Percentiles rank a stretch among this genome's conserved stretches.
These are phyloP conservation scores for Nemapogon koenigi DNA, from an alignment of 2,888 invertebrate species.

Conservation along the genomic window DNA sequence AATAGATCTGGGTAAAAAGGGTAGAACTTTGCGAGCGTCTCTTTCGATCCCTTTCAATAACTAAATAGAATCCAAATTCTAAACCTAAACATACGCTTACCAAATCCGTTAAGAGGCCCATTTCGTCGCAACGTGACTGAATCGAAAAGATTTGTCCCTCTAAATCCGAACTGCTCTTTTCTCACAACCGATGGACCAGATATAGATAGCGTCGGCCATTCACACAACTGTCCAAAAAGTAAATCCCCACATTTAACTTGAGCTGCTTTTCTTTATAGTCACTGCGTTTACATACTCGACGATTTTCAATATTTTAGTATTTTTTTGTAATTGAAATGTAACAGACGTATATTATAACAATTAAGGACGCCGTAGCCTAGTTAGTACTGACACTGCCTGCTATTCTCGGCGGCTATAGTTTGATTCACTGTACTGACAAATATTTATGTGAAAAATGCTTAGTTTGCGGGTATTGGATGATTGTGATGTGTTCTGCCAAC, in stretches of 20 bases:
- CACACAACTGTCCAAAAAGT: slow-evolving; percentile 34
- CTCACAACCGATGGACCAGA: slow-evolving; percentile 51
- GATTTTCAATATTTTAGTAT: too few relatives aligned
- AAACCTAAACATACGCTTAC: slow-evolving; percentile 52
- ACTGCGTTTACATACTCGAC: slow-evolving; percentile 1
- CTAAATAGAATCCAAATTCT: slow-evolving; percentile 38
- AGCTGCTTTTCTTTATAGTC: slow-evolving; percentile 26
- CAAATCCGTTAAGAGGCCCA: slow-evolving; percentile 54
- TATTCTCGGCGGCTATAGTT: too few relatives aligned
- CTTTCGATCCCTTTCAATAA: slow-evolving; percentile 43
- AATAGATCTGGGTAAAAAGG: too few relatives aligned
- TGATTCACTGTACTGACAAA: too few relatives aligned
- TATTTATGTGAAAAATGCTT: too few relatives aligned
- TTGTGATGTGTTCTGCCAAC: too few relatives aligned
- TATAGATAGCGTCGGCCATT: slow-evolving; percentile 51
- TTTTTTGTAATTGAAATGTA: too few relatives aligned
- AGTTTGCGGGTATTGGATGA: too few relatives aligned
- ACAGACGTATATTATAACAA: too few relatives aligned
- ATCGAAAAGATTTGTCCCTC: slow-evolving; percentile 56
- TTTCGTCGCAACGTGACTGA: slow-evolving; percentile 53
- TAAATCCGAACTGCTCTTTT: slow-evolving; percentile 49
- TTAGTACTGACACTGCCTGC: too few relatives aligned
- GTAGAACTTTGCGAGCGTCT: too few relatives aligned
- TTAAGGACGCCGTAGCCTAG: too few relatives aligned
- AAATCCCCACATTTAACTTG: slow-evolving; percentile 54